These are phyloP conservation scores for Nomada ferruginata DNA, from an alignment of 2,888 invertebrate species.

Conservation along the genomic window DNA sequence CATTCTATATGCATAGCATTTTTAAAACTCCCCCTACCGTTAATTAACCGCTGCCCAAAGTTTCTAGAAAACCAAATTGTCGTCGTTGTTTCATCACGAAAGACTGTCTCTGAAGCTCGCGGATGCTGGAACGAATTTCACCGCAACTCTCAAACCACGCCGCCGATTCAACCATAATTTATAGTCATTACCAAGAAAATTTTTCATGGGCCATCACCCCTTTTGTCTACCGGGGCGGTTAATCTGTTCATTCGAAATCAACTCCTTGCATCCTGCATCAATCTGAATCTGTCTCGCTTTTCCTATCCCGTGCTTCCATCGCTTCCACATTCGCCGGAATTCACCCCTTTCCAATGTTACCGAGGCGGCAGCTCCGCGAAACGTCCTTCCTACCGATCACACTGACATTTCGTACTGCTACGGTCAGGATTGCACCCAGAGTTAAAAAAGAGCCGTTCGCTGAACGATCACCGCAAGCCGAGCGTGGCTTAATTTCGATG, in stretches of 20 bases:
- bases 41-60: not conserved
- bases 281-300: slow-evolving; percentile 61
- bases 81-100: not conserved
- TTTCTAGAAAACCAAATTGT: not conserved
- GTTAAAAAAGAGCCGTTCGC: slow-evolving; percentile 58
- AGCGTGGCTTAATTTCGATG: slow-evolving; percentile 71
- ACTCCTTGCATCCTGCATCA: slow-evolving; percentile 67
- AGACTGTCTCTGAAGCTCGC: not conserved
- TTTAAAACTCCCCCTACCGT: not conserved
- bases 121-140: not conserved
- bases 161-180: slow-evolving; percentile 15
- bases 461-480: slow-evolving; percentile 59
- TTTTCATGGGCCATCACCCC: slow-evolving; percentile 35
- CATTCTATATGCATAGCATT: slow-evolving; percentile 7
- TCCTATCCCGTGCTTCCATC: slow-evolving; percentile 42
- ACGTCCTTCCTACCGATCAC: slow-evolving; percentile 55
- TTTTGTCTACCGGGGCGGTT: slow-evolving; percentile 23
- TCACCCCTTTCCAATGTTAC: slow-evolving; percentile 27
- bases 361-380: slow-evolving; percentile 35
- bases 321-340: slow-evolving; percentile 27
- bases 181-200: slow-evolving; percentile 44
- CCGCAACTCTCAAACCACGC: not conserved
- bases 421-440: slow-evolving; percentile 44
- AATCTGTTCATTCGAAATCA: slow-evolving; percentile 39
- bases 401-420: slow-evolving; percentile 40